Percentiles rank a stretch among this genome's conserved stretches.
Conservation (phyloP, 2,797 vertebrate species). For the Pseudotriccus pelzelni region DNA sequence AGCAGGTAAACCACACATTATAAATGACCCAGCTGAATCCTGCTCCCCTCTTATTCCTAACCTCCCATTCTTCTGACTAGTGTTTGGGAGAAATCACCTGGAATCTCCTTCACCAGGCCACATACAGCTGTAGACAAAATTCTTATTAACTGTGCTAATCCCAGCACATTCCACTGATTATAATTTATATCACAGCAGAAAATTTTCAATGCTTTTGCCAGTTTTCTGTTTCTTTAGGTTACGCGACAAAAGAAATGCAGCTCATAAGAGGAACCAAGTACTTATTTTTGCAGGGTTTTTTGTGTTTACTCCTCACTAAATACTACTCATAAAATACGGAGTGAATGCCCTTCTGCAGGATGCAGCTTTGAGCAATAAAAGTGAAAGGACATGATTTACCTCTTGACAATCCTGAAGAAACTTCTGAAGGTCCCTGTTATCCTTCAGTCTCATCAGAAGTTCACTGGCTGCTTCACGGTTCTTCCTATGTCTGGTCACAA, state of each 20-base stretch:
- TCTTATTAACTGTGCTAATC: neutral
- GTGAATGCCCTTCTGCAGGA: neutral
- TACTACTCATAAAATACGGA: neutral
- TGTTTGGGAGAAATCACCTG: neutral
- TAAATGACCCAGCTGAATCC: neutral
- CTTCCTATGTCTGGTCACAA: constrained; percentile 76
- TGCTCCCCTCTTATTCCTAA: neutral
- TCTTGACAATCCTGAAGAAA: constrained; percentile 98
- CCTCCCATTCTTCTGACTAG: neutral
- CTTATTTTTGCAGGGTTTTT: neutral
- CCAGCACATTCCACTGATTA: neutral
- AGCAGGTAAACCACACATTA: neutral
- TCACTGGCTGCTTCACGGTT: constrained; percentile 89
- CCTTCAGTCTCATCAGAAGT: constrained; percentile 91
- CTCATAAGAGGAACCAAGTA: neutral
- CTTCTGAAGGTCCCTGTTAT: constrained; percentile 96
- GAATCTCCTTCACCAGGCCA: neutral
- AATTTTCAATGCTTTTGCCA: neutral
- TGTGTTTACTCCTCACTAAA: neutral
- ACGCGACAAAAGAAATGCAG: neutral
- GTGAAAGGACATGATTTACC: constrained; percentile 71
- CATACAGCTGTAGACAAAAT: neutral
- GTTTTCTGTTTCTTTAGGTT: neutral
- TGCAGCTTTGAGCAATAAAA: neutral
- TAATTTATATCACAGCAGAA: neutral